These are phyloP conservation scores for Falcaria lacertinaria DNA, from an alignment of 2,888 invertebrate genomes.

Conservation along the genomic window DNA sequence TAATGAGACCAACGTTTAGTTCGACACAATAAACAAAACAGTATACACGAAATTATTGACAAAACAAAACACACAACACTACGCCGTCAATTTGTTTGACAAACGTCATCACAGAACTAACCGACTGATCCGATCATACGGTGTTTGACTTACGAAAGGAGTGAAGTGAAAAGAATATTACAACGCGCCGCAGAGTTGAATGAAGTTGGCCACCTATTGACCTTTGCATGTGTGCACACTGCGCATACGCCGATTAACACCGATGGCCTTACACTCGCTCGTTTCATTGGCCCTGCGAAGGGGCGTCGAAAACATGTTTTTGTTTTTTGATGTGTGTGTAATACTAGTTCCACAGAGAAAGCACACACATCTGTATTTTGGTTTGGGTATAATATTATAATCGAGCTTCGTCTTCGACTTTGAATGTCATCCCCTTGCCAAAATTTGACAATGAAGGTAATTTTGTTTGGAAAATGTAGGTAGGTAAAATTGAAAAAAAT, in stretches of 20 bases:
- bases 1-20: constrained; percentile 2
- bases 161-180: constrained; percentile 55
- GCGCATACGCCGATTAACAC: constrained; percentile 23
- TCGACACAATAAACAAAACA: constrained; percentile 20
- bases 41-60: constrained; percentile 52
- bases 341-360: not conserved
- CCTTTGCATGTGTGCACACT: constrained; percentile 36
- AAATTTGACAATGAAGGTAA: too few relatives aligned
- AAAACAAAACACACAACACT: constrained; percentile 63
- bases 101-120: constrained; percentile 57
- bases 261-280: too few relatives aligned
- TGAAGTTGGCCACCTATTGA: constrained; percentile 61
- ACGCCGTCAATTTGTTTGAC: constrained; percentile 52
- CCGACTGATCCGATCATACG: constrained; percentile 45
- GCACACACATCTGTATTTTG: not conserved
- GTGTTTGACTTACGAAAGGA: constrained; percentile 45
- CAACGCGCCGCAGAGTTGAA: constrained; percentile 49
- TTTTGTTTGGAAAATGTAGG: too few relatives aligned
- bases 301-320: constrained; percentile 43
- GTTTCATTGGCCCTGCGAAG: constrained; percentile 21
- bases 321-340: constrained; percentile 30
- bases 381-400: not conserved
- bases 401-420: too few relatives aligned
- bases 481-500: too few relatives aligned
- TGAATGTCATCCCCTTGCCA: too few relatives aligned